Conservation (phyloP, 2,113 vertebrate genomes). For the Syngnathus scovelli region DNA sequence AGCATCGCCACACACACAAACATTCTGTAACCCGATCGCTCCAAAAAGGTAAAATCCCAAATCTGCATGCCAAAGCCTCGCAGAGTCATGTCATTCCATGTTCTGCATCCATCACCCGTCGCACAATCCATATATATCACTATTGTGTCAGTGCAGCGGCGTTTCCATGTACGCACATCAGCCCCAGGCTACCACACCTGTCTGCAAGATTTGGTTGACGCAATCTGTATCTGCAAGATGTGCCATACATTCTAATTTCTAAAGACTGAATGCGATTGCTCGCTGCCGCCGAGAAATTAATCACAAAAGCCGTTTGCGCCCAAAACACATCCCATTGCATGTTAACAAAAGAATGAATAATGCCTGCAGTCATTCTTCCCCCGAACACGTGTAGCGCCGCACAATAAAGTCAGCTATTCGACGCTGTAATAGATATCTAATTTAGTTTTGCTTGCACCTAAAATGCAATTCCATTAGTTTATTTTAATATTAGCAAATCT, state of each 20-base stretch:
- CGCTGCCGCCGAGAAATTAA: neutral
- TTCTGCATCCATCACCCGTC: constrained; percentile 22
- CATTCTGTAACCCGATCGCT: constrained; percentile 27
- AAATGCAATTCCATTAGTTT: neutral
- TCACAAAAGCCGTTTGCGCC: neutral
- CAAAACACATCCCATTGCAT: neutral
- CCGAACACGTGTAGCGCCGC: constrained; percentile 21
- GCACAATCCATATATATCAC: neutral
- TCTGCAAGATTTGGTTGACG: constrained; percentile 28
- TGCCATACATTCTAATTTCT: neutral
- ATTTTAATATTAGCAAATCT: neutral
- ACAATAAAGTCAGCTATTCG: neutral
- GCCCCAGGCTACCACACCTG: constrained; percentile 47
- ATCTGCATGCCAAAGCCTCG: constrained; percentile 39
- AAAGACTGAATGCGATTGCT: neutral
- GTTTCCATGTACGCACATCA: constrained; percentile 11
- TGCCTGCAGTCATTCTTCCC: neutral
- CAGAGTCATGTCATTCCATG: constrained; percentile 16
- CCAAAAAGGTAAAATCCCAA: constrained; percentile 50
- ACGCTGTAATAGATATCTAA: neutral
- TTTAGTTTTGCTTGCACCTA: neutral
- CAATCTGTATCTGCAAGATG: constrained; percentile 8
- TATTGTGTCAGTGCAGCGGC: constrained; percentile 6
- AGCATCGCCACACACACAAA: constrained; percentile 15
- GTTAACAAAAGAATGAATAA: constrained; percentile 31